Conservation (phyloP, 1,140 invertebrate species). For the Muscidifurax raptorellus region DNA sequence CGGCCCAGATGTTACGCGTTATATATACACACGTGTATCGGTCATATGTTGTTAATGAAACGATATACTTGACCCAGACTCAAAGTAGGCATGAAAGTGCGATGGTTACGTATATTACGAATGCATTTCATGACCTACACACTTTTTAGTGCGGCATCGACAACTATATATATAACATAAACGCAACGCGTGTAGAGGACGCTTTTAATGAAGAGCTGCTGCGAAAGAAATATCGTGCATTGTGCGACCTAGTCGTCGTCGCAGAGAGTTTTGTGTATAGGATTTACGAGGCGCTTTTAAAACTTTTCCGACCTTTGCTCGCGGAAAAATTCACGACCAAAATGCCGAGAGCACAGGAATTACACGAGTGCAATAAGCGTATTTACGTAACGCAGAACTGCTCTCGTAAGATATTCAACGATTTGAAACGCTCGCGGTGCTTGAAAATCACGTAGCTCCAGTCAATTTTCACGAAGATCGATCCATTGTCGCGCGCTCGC, state of each 20-base stretch:
- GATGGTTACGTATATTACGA: slow-evolving; percentile 35
- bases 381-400: background rate
- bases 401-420: background rate
- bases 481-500: too few species aligned
- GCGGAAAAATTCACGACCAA: background rate
- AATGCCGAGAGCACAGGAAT: background rate
- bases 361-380: background rate
- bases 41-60: slow-evolving; percentile 31
- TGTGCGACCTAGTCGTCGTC: background rate
- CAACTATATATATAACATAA: background rate
- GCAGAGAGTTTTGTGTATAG: background rate
- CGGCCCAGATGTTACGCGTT: background rate
- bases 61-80: slow-evolving; percentile 47
- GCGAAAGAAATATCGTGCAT: background rate
- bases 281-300: background rate
- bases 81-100: slow-evolving; percentile 46
- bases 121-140: slow-evolving; percentile 44
- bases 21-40: background rate
- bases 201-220: slow-evolving; percentile 7
- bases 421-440: background rate
- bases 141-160: slow-evolving; percentile 24
- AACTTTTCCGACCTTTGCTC: background rate
- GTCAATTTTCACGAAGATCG: background rate
- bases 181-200: background rate
- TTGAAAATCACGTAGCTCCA: background rate